A percentile compares a stretch with the other conserved stretches of the same genome.
Evolutionary conservation across 2,113 vertebrate species (phyloP).

Genomic region (Panthera leo): DNA sequence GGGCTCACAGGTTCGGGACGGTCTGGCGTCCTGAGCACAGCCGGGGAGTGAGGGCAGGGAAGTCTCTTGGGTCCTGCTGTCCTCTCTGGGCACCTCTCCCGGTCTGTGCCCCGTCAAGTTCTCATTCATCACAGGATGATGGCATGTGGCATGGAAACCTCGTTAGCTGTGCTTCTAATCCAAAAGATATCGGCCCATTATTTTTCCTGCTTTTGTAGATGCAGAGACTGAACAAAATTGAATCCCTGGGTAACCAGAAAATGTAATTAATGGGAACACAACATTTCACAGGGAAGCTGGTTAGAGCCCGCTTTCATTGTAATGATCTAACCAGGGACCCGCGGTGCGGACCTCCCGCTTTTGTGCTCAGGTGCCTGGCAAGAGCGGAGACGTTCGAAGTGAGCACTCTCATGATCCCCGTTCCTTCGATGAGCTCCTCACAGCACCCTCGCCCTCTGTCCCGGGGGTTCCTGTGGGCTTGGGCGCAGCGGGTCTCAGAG

Average conservation of each 20-base stretch:
- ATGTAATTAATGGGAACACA: background rate
- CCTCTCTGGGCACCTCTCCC: rapidly evolving
- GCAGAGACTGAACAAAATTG: background rate
- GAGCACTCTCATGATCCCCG: rapidly evolving
- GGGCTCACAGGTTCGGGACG: rapidly evolving
- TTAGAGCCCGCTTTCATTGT: rapidly evolving
- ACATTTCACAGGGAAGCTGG: background rate
- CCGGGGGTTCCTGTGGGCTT: background rate
- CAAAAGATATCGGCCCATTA: background rate
- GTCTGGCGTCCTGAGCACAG: rapidly evolving
- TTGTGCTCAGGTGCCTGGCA: rapidly evolving
- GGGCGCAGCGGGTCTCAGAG: rapidly evolving
- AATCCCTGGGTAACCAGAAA: background rate
- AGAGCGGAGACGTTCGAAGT: too few species aligned
- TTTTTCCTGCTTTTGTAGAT: background rate
- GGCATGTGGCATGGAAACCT: background rate
- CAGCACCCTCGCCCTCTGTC: rapidly evolving
- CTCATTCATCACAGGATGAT: background rate
- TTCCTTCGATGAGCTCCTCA: background rate
- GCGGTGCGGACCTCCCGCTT: rapidly evolving
- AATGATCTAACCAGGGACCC: too few species aligned
- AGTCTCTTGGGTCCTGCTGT: too few species aligned
- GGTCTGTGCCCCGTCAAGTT: rapidly evolving
- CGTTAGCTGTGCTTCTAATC: background rate
- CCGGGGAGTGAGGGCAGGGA: rapidly evolving